These are phyloP conservation scores for Coptodon rendalli DNA, from an alignment of 2,113 vertebrate species.

Conservation along the genomic window DNA sequence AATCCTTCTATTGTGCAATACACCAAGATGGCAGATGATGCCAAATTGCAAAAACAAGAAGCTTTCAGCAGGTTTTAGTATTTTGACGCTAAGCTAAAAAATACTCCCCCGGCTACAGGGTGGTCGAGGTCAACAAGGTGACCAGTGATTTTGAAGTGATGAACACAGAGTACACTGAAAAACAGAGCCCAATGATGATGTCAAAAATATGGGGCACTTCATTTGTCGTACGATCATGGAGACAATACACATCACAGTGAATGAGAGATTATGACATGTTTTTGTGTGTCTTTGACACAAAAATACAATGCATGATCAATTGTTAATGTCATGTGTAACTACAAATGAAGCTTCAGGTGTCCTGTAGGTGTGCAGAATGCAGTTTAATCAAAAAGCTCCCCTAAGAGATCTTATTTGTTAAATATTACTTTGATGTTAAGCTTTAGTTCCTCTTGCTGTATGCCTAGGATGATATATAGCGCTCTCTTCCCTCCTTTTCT, in stretches of 20 bases:
- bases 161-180: background rate
- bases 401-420: background rate
- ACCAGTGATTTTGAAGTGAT: background rate
- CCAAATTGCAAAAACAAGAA: background rate
- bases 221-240: background rate
- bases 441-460: background rate
- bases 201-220: background rate
- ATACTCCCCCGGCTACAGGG: background rate
- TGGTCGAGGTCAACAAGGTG: background rate
- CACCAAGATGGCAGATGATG: background rate
- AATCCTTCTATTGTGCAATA: background rate
- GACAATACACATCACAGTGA: background rate
- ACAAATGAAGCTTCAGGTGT: background rate
- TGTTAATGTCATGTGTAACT: background rate
- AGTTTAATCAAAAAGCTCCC: background rate
- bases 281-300: background rate
- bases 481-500: background rate
- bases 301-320: background rate
- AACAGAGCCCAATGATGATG: background rate
- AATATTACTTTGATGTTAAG: background rate
- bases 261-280: background rate
- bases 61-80: background rate
- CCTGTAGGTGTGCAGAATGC: background rate
- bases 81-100: background rate
- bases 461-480: background rate